Percentiles rank a stretch among this genome's conserved stretches.
Conservation (phyloP, 2,113 vertebrate species). For the Cromileptes altivelis region DNA sequence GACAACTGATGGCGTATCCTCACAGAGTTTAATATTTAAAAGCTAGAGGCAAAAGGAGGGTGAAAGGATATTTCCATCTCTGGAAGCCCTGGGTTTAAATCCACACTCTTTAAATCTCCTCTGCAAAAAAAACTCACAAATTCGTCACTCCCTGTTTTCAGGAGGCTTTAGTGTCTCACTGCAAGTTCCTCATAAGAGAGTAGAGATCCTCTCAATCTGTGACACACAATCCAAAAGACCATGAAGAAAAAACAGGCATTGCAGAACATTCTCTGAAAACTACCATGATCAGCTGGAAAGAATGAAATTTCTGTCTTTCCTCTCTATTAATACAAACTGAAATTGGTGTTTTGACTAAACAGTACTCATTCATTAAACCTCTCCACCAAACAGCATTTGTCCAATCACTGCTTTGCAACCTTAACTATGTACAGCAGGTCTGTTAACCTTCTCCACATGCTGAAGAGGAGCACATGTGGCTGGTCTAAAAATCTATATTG, state of each 20-base stretch:
- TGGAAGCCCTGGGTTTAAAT: conserved; percentile 25
- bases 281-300: neutral
- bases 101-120: conserved; percentile 16
- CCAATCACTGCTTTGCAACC: no score
- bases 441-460: no score
- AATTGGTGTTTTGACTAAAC: neutral
- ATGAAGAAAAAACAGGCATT: neutral
- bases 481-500: no score
- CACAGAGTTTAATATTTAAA: conserved; percentile 20
- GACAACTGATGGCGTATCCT: conserved; percentile 17
- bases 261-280: neutral
- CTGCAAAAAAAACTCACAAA: neutral
- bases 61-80: conserved; percentile 1
- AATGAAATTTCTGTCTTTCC: neutral
- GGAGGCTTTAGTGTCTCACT: neutral
- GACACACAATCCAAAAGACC: neutral
- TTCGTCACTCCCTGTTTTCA: neutral
- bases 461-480: no score
- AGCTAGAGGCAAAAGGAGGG: conserved; percentile 16
- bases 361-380: neutral
- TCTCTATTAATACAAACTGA: neutral
- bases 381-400: no score
- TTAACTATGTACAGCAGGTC: no score
- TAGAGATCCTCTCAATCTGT: neutral
- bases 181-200: neutral